Base-by-base conservation (phyloP, 2,888 invertebrate genomes). In the Odontothrips loti region DNA sequence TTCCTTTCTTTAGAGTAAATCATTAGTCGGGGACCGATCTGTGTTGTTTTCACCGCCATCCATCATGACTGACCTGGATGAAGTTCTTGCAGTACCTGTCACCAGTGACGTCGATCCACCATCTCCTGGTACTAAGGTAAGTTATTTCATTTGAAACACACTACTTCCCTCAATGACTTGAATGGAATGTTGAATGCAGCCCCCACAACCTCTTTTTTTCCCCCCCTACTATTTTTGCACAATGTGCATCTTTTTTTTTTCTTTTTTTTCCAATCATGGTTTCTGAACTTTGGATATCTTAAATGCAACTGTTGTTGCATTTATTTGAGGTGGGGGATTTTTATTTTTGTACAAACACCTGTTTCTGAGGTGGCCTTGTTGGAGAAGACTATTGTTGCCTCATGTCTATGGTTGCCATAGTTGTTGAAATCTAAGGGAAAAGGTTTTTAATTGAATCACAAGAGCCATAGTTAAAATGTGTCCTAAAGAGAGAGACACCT, bases 21-120 rank as follows among this genome's bases (percentile, higher is more conserved):
- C 94, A 81, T 88, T 96, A 85, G 88, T 96, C 85, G 92, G 91
- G 8, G 93, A 94, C 86, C 92, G 92, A 58, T 95, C 94, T 80
- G 92, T 93, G 12, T 88, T 95, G 85, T 96, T 96, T 87, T 96
- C 96, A 0, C 96, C 97, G 0, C 94, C 96, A 0, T 95, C 95
- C 29, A 94, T 97, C 84, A 92, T 96, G 85, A 94, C 95, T 86
- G 93, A 96, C 85, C 81, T 83, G 27, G 80, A 81, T 47, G 82
- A 83, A 75, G 68, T 75, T 75, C 68, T 75, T 75, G 68, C 68
- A 8, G 68, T 75, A 10, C 68, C 68, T 8, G 68, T 75, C n/a
- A n/a, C 58, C 1, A 75, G 34, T 43, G 34, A 43, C 6, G 6
- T 27, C 27, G 68, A 75, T 10, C 68, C 68, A 9, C 68, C 68